A percentile compares a stretch with the other conserved stretches of the same genome.
Conservation (phyloP, 2,888 invertebrate species). For the Lasioglossum morio region DNA sequence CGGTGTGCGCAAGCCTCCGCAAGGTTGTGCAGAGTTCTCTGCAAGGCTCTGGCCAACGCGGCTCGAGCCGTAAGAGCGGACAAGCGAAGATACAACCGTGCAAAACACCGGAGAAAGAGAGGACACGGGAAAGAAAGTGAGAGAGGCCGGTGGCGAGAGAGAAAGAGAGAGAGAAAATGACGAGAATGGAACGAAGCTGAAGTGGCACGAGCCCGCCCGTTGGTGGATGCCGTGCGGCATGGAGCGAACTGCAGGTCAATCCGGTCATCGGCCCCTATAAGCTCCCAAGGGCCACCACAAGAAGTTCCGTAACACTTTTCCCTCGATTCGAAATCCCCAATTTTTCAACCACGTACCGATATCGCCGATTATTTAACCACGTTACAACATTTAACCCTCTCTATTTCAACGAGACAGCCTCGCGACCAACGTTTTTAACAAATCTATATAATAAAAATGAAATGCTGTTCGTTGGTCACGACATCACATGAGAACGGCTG, state of each 20-base stretch:
- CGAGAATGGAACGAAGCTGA: conserved; percentile 60
- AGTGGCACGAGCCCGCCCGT: conserved; percentile 66
- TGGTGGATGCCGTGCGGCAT: conserved; percentile 65
- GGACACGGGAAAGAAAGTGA: conserved; percentile 38
- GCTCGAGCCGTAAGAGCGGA: background rate
- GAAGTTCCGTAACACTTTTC: conserved; percentile 48
- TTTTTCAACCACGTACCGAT: background rate
- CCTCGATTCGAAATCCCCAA: conserved; percentile 2
- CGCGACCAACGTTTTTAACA: no score
- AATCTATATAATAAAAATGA: no score
- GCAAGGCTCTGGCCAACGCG: background rate
- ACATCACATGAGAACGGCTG: no score
- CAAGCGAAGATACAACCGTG: conserved; percentile 23
- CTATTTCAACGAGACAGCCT: no score
- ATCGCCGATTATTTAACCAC: no score
- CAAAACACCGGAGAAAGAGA: conserved; percentile 28
- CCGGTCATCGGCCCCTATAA: conserved; percentile 81
- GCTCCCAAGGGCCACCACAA: conserved; percentile 67
- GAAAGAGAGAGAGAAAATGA: conserved; percentile 40
- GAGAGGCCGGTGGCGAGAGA: background rate
- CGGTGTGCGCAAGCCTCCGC: background rate
- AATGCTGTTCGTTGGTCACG: no score
- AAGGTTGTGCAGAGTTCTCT: background rate
- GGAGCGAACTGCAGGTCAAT: conserved; percentile 76
- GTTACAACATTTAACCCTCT: no score